A percentile compares a stretch with the other conserved stretches of the same genome.
These are phyloP conservation scores for Podarcis muralis DNA, from an alignment of 2,113 vertebrate genomes.

Conservation along the genomic window DNA sequence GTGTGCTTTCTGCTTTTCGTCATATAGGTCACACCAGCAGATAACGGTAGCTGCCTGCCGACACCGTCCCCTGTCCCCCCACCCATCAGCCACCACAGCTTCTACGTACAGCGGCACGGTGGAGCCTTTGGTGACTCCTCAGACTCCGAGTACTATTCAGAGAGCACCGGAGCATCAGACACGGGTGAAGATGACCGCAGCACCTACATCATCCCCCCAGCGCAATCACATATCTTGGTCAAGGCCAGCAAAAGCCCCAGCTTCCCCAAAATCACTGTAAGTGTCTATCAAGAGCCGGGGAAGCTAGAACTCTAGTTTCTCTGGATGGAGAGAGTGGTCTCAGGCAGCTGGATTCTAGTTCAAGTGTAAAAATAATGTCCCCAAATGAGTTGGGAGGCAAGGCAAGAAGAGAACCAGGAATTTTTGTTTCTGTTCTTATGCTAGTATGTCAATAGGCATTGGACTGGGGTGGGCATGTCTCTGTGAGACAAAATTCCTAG, in stretches of 20 bases:
- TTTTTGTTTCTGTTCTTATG: not conserved
- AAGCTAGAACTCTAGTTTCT: fast-evolving
- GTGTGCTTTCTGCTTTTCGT: not conserved
- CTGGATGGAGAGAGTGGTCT: not conserved
- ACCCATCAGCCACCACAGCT: conserved; percentile 78
- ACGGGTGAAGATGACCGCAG: conserved; percentile 75
- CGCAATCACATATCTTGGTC: conserved; percentile 81
- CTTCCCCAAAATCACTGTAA: conserved; percentile 84
- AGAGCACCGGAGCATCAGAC: conserved; percentile 82
- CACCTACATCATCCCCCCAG: conserved; percentile 69
- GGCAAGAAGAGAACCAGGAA: not conserved
- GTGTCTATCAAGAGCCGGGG: conserved; percentile 8
- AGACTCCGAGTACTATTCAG: conserved; percentile 82
- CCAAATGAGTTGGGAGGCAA: not conserved
- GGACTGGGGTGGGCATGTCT: not conserved
- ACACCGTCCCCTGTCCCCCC: conserved; percentile 73
- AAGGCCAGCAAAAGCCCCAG: conserved; percentile 85
- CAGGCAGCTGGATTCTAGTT: not conserved
- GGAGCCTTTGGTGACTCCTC: conserved; percentile 79
- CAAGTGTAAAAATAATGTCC: not conserved
- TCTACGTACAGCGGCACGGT: conserved; percentile 77
- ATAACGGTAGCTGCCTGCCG: conserved; percentile 71
- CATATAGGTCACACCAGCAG: conserved; percentile 61
- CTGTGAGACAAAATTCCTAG: not conserved
- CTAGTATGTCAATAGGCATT: not conserved